Evolutionary conservation across 1,140 invertebrate species (phyloP), one percentile per base, ranked within the genome.

Genomic region (Frieseomelitta varia): DNA sequence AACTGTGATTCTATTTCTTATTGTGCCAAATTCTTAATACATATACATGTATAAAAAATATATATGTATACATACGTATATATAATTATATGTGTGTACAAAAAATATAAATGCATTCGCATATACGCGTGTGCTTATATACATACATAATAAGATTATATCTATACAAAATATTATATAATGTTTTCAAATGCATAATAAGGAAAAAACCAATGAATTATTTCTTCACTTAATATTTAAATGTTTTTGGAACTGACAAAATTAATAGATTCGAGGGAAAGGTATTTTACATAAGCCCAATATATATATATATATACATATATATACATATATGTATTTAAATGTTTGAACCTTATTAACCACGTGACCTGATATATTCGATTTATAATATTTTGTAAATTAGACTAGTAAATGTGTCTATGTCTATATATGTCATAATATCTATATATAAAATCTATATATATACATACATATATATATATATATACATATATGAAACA

Each of bases 1-100:
- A 93, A 91, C 93, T 94, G 93, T 94, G 93, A 94, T 94, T 93
- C 91, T 93, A 92, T 93, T 93, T 94, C 93, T 94, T 92, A 93
- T 92, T 91, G 92, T 93, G 93, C 92, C 93, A 93, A 93, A 90
- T 92, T 91, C 90, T 81, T 90, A 89, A 89, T 89, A 88, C 87
- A 91, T 72, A 87, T 76, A 79, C 63, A 88, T 68, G 56, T 83
- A 72, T 75, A 82, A 55, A 76, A 77, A 73, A 84, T 72, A 84
- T 71, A 74, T 77, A 89, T 73, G 74, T 68, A 87, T 87, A 87
- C 81, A 88, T 71, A 80, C 65, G 65, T 76, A 86, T 76, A 78
- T 77, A 83, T 72, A 85, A 67, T 83, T 69, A 85, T 68, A 77
- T 65, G 84, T 79, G 55, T 51, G 81, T 74, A 72, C 67, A 89